Percentiles rank a stretch among this genome's conserved stretches.
phyloP scores from a whole-genome alignment of 2,797 vertebrate genomes.

The Coccyzus lansbergi region DNA sequence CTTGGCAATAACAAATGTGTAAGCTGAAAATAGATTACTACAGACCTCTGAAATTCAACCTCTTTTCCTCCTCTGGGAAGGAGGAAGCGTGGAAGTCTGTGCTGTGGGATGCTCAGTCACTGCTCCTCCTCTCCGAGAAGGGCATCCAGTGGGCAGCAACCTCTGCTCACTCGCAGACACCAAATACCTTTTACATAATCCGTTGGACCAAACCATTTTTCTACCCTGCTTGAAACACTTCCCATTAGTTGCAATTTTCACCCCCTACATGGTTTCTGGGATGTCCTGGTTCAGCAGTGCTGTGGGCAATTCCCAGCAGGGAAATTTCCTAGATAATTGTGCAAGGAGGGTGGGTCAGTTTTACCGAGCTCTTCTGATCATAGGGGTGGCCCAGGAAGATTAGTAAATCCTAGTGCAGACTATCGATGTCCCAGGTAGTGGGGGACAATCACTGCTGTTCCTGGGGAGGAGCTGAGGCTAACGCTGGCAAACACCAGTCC shows the following conservation, averaged over 20 bases:
- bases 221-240: not conserved
- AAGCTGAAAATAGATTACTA: constrained; percentile 14
- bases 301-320: not conserved
- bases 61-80: not conserved
- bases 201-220: not conserved
- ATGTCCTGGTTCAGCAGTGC: not conserved
- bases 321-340: not conserved
- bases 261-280: not conserved
- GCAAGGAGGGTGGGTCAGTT: not conserved
- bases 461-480: not conserved
- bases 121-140: not conserved
- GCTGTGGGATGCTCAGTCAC: accelerated
- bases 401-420: not conserved
- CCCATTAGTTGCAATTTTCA: not conserved
- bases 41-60: accelerated
- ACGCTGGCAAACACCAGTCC: not conserved
- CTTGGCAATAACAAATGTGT: not conserved
- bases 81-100: not conserved
- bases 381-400: not conserved
- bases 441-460: not conserved
- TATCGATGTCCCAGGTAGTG: not conserved
- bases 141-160: not conserved
- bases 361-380: not conserved
- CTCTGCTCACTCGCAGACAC: not conserved
- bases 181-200: not conserved